Evolutionary conservation across 2,113 vertebrate species (phyloP), one percentile per base, ranked within the genome.

Genomic region (Phylloscopus whistleri): DNA sequence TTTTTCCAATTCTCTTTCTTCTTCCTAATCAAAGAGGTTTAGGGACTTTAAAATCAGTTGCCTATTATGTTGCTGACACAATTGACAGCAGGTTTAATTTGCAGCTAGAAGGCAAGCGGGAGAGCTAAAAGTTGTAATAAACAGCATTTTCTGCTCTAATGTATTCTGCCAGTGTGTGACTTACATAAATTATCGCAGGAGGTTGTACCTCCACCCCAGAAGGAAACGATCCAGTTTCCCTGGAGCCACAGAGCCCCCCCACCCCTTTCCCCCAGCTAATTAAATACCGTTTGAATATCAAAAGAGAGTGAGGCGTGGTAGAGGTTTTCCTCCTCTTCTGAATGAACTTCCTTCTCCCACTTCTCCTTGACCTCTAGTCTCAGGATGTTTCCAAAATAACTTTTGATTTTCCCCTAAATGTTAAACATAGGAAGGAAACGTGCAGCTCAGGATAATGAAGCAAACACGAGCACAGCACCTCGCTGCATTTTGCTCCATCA

Each of bases 281-380:
- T 75, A 91, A 93, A 95, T 96, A 98, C 98, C 98, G 88, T 94
- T 93, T 97, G 97, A 62, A 98, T 77, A 66, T 98, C 98, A 20
- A 91, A 73, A 94, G 96, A 97, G 49, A 98, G 64, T 0, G 93
- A 88, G 17, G 94, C 48, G 20, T 90, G 76, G 90, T 97, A 98
- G 27, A 59, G 96, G 73, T 93, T 97, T 88, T 95, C 93, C 31
- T 93, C 49, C 69, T 95, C 64, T 21, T 97, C 97, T 7, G 95
- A 95, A 66, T 89, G 72, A 81, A 94, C 78, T 8, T 80, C 90
- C 14, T 73, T 93, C 35, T 85, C 81, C 98, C 98, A 98, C 77
- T 94, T 96, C 17, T 76, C 92, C 0, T 10, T 83, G 89, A 73
- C 86, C 77, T 98, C 98, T 31, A 97, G 60, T 62, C 48, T 68